Percentiles rank a stretch among this genome's conserved stretches.
Conservation (phyloP, 2,797 vertebrate genomes). For the Bradypus variegatus region DNA sequence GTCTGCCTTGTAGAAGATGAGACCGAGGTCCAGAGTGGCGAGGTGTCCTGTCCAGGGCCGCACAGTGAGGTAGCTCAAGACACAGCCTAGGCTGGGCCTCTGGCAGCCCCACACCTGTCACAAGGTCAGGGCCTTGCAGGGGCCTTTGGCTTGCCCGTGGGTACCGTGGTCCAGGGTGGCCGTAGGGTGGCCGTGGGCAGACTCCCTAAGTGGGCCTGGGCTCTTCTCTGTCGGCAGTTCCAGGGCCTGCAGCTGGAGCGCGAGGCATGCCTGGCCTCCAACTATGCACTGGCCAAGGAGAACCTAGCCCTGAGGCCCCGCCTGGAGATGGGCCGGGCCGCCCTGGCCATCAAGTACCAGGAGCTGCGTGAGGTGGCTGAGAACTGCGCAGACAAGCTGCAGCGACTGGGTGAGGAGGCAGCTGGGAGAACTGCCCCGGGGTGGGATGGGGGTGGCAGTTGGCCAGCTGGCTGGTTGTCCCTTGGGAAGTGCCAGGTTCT, state of each 20-base stretch:
- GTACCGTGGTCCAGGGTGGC: background rate
- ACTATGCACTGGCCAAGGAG: conserved; percentile 73
- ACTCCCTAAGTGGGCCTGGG: background rate
- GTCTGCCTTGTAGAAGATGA: background rate
- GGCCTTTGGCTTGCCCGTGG: background rate
- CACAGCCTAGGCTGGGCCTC: background rate
- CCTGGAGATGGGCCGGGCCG: conserved; percentile 75
- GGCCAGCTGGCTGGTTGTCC: background rate
- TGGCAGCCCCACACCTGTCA: conserved; percentile 39
- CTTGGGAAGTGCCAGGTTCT: background rate
- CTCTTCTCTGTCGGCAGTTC: conserved; percentile 65
- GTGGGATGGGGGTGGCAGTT: background rate
- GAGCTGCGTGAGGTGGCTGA: conserved; percentile 73
- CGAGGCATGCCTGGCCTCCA: conserved; percentile 74
- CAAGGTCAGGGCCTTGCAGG: background rate
- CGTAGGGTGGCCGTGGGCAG: background rate
- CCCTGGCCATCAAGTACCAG: conserved; percentile 78
- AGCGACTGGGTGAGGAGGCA: conserved; percentile 73
- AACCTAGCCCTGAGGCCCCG: conserved; percentile 74
- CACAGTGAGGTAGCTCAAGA: background rate
- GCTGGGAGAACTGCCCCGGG: background rate
- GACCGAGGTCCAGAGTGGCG: conserved; percentile 4
- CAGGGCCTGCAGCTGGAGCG: conserved; percentile 76
- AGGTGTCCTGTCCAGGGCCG: background rate
- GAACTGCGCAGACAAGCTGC: conserved; percentile 72